Evolutionary conservation across 2,888 invertebrate species (phyloP).

Genomic region (Xestia ashworthii): DNA sequence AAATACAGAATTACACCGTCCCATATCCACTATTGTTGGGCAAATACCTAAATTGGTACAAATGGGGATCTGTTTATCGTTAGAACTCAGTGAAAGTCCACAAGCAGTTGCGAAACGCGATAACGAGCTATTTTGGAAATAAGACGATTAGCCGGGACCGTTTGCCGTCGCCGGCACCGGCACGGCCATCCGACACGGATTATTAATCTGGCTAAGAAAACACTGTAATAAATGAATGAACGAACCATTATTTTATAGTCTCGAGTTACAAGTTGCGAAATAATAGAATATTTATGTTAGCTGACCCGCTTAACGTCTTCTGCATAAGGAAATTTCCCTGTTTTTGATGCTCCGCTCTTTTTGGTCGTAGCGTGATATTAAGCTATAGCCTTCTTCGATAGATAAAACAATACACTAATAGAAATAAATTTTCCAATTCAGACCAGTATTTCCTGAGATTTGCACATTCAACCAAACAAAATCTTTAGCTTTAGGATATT

Average conservation of each 20-base stretch:
- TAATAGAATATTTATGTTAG: constrained; percentile 19
- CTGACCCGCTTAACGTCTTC: too few species aligned
- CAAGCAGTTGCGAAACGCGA: constrained; percentile 56
- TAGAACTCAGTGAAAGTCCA: constrained; percentile 56
- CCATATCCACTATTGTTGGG: constrained; percentile 25
- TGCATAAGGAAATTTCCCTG: too few species aligned
- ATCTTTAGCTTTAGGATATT: not conserved
- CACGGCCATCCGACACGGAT: constrained; percentile 61
- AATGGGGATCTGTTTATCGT: constrained; percentile 39
- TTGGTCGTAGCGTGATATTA: too few species aligned
- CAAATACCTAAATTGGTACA: constrained; percentile 20
- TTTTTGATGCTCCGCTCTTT: too few species aligned
- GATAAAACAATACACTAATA: too few species aligned
- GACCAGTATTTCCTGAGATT: too few species aligned
- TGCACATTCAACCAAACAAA: too few species aligned
- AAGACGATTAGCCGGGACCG: constrained; percentile 59
- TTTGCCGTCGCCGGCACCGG: constrained; percentile 39
- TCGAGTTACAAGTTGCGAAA: constrained; percentile 25
- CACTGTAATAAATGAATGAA: constrained; percentile 21
- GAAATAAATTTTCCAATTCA: too few species aligned
- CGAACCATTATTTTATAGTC: constrained; percentile 42
- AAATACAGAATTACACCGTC: constrained; percentile 41
- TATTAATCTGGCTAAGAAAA: constrained; percentile 65
- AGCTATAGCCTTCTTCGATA: too few species aligned
- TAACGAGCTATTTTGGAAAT: constrained; percentile 62